A percentile compares a stretch with the other conserved stretches of the same genome.
phyloP scores from a whole-genome alignment of 2,113 vertebrate genomes.

The Monarcha castaneiventris region DNA sequence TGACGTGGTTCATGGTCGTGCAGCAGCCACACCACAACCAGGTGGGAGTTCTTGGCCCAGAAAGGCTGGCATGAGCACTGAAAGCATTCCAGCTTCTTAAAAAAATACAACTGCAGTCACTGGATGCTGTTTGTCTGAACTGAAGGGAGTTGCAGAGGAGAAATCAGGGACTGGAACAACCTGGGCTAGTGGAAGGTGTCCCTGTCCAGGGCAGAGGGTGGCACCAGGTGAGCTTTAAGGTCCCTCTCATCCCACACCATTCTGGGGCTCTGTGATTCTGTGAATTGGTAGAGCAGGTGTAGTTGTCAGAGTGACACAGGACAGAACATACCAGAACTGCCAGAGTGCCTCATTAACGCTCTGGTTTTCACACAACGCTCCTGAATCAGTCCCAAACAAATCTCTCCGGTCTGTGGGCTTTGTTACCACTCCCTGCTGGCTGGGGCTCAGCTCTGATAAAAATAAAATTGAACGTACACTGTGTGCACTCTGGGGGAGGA shows the following conservation, averaged over 20 bases:
- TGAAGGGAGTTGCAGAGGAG: not conserved
- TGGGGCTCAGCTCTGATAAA: not conserved
- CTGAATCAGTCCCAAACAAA: not conserved
- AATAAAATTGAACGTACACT: slow-evolving; percentile 1
- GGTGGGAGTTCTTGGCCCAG: not conserved
- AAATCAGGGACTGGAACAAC: not conserved
- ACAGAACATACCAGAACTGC: not conserved
- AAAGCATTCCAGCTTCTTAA: not conserved
- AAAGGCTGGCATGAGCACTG: not conserved
- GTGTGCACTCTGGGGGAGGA: slow-evolving; percentile 28
- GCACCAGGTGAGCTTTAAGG: not conserved
- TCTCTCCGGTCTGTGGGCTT: not conserved
- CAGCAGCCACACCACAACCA: accelerated
- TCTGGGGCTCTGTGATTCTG: not conserved
- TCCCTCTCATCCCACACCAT: not conserved
- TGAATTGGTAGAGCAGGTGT: accelerated
- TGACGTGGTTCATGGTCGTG: accelerated
- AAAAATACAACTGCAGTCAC: no score
- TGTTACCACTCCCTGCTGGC: not conserved
- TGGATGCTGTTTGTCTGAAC: not conserved
- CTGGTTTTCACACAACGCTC: not conserved
- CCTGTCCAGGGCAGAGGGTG: not conserved
- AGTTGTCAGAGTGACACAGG: not conserved
- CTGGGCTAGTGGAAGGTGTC: not conserved
- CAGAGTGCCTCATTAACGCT: not conserved